Conservation (phyloP, 2,888 invertebrate species). For the Latheticus oryzae region DNA sequence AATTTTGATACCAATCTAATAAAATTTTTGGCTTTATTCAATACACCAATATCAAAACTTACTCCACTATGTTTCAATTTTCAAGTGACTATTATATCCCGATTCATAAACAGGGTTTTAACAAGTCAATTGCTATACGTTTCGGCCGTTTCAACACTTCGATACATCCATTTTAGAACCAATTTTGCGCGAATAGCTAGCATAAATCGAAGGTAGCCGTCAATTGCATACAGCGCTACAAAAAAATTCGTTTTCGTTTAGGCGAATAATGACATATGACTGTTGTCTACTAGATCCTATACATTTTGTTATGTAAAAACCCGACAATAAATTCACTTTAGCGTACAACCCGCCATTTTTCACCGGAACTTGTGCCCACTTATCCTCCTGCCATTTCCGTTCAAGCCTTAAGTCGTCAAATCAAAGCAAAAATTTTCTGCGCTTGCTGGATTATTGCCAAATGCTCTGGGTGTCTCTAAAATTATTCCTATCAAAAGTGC, state of each 20-base stretch:
- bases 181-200: constrained; percentile 13
- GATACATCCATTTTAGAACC: constrained; percentile 25
- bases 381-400: too few relatives aligned
- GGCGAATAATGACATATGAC: too few relatives aligned
- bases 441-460: too few relatives aligned
- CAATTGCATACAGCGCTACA: constrained; percentile 27
- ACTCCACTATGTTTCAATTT: constrained; percentile 60
- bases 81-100: constrained; percentile 57
- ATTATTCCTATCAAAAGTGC: too few relatives aligned
- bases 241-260: too few relatives aligned
- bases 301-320: not conserved
- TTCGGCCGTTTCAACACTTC: constrained; percentile 48
- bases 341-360: too few relatives aligned
- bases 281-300: not conserved
- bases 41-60: constrained; percentile 42
- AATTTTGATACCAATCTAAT: constrained; percentile 47
- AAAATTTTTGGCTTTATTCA: not conserved
- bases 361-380: too few relatives aligned
- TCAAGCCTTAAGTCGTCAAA: too few relatives aligned
- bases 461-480: too few relatives aligned
- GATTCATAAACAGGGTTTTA: constrained; percentile 61
- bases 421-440: too few relatives aligned
- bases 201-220: constrained; percentile 26
- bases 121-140: constrained; percentile 60
- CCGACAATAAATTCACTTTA: too few relatives aligned